These are phyloP conservation scores for Lepidotrigona ventralis DNA, from an alignment of 1,140 invertebrate species.

Conservation along the genomic window DNA sequence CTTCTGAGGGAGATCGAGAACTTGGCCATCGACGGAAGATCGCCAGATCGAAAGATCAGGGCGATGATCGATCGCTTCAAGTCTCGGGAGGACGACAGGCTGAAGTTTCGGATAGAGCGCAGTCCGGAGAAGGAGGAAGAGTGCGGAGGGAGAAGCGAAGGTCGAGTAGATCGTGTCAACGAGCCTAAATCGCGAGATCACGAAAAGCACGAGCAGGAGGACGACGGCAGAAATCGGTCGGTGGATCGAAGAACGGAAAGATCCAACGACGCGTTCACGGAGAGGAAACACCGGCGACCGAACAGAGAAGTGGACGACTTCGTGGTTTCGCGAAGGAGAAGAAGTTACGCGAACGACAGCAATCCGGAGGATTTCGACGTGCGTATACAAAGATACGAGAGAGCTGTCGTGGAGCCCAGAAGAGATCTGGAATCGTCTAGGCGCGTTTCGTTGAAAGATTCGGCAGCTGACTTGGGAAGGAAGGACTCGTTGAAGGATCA, in stretches of 20 bases:
- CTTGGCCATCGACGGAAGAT: slow-evolving; percentile 48
- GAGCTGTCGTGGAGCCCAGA: slow-evolving; percentile 47
- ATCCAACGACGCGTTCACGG: background rate
- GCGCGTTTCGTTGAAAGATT: slow-evolving; percentile 27
- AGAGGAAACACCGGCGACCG: slow-evolving; percentile 40
- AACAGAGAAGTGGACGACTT: slow-evolving; percentile 42
- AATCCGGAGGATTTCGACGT: slow-evolving; percentile 65
- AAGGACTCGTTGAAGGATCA: slow-evolving; percentile 60
- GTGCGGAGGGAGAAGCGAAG: slow-evolving; percentile 38
- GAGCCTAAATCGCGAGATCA: slow-evolving; percentile 28
- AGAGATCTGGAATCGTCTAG: slow-evolving; percentile 45
- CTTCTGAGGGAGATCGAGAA: slow-evolving; percentile 53
- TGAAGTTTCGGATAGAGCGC: slow-evolving; percentile 39
- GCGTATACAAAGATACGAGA: slow-evolving; percentile 64
- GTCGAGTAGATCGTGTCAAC: slow-evolving; percentile 28
- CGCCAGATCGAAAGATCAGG: slow-evolving; percentile 59
- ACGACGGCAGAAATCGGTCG: slow-evolving; percentile 41
- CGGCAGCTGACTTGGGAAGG: slow-evolving; percentile 37
- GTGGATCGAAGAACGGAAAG: slow-evolving; percentile 46
- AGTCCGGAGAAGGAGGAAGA: slow-evolving; percentile 45
- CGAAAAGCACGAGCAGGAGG: slow-evolving; percentile 35
- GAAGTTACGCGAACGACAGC: slow-evolving; percentile 56
- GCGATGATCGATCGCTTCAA: slow-evolving; percentile 63
- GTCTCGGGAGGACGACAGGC: slow-evolving; percentile 53
- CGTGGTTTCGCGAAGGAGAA: slow-evolving; percentile 43